Conservation (phyloP, 2,113 vertebrate species). For the Lipotes vexillifer region DNA sequence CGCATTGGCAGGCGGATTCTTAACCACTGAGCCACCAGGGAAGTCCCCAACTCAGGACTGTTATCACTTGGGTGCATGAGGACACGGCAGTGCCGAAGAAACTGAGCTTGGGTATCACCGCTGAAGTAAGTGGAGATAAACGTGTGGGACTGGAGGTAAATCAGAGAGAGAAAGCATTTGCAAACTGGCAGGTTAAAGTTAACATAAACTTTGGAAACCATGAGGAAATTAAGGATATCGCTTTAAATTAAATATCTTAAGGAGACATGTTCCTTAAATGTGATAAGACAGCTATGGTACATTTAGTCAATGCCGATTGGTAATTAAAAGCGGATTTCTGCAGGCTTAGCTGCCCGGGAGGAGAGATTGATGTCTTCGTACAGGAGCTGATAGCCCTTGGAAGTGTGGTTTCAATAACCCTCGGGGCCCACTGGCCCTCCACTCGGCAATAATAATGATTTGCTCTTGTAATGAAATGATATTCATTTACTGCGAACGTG, state of each 20-base stretch:
- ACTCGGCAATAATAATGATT: background rate
- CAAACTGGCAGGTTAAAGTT: background rate
- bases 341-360: background rate
- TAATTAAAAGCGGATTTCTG: constrained; percentile 56
- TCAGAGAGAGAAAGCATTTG: background rate
- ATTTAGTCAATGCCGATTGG: constrained; percentile 1
- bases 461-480: constrained; percentile 42
- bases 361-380: background rate
- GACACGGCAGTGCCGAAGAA: background rate
- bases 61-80: rapidly evolving
- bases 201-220: constrained; percentile 12
- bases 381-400: background rate
- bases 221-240: constrained; percentile 55
- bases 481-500: background rate
- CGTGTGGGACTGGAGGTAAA: background rate
- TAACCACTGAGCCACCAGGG: no score
- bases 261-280: constrained; percentile 7
- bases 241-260: constrained; percentile 57
- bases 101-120: background rate
- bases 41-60: rapidly evolving
- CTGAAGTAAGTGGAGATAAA: background rate
- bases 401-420: constrained; percentile 49
- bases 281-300: constrained; percentile 53
- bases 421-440: background rate
- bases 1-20: no score